Percentiles rank a stretch among this genome's conserved stretches.
phyloP scores from a whole-genome alignment of 2,113 vertebrate species.

The Mormyrus iriodes region DNA sequence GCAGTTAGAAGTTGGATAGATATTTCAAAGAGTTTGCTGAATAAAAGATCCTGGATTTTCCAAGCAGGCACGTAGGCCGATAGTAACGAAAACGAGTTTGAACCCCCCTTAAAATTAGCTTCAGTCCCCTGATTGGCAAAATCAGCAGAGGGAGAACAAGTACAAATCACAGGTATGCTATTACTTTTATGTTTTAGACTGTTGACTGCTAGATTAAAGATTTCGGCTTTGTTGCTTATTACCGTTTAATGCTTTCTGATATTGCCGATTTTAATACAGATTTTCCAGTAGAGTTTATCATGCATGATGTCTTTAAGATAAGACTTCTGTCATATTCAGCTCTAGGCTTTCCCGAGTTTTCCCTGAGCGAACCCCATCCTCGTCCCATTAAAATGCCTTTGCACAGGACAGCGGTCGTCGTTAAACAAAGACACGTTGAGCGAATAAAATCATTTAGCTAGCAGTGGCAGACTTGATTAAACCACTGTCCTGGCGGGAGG shows the following conservation, averaged over 20 bases:
- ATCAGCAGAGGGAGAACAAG: neutral
- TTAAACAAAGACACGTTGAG: constrained; percentile 14
- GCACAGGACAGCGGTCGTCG: neutral
- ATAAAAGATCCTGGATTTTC: neutral
- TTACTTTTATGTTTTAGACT: neutral
- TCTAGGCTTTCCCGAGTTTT: neutral
- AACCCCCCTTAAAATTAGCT: neutral
- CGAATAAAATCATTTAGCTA: constrained; percentile 18
- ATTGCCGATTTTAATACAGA: neutral
- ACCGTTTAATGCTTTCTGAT: neutral
- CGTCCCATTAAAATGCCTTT: constrained; percentile 12
- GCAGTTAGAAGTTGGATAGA: neutral
- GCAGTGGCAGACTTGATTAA: constrained; percentile 20
- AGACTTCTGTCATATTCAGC: neutral
- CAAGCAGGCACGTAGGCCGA: neutral
- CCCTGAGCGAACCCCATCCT: neutral
- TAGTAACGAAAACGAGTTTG: neutral
- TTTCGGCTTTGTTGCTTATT: neutral
- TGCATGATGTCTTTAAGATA: neutral
- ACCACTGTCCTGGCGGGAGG: neutral
- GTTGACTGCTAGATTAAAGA: neutral
- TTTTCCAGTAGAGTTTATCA: neutral
- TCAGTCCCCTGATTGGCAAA: neutral
- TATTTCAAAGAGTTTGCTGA: neutral
- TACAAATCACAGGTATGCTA: neutral